phyloP scores from a whole-genome alignment of 2,113 vertebrate species.

The Gopherus flavomarginatus region DNA sequence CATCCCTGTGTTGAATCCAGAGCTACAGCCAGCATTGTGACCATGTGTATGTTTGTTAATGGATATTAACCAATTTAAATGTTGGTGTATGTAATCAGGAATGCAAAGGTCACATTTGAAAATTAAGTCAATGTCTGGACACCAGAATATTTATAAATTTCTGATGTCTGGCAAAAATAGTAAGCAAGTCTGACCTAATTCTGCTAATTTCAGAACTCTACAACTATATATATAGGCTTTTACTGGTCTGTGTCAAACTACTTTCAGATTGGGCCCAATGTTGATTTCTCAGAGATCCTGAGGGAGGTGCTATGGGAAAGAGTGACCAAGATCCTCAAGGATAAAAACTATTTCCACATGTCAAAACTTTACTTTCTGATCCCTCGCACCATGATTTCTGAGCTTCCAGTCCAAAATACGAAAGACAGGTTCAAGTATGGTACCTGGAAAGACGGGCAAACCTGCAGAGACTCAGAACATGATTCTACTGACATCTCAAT shows the following conservation, averaged over 20 bases:
- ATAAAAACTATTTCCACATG: background rate
- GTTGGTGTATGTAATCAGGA: background rate
- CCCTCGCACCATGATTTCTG: background rate
- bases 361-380: background rate
- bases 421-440: background rate
- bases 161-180: background rate
- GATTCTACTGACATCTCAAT: background rate
- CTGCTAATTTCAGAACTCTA: background rate
- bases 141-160: background rate
- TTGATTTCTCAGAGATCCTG: background rate
- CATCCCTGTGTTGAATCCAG: background rate
- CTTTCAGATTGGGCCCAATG: background rate
- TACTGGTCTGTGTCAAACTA: fast-evolving
- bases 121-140: background rate
- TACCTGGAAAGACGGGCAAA: background rate
- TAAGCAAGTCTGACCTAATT: background rate
- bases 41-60: background rate
- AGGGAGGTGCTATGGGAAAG: background rate
- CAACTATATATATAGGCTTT: background rate
- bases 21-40: background rate
- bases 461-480: background rate
- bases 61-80: background rate
- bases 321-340: background rate
- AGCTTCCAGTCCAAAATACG: background rate
- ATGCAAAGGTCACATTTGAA: background rate